A percentile compares a stretch with the other conserved stretches of the same genome.
phyloP scores from a whole-genome alignment of 2,797 vertebrate species.

The Sorex maritimensis region DNA sequence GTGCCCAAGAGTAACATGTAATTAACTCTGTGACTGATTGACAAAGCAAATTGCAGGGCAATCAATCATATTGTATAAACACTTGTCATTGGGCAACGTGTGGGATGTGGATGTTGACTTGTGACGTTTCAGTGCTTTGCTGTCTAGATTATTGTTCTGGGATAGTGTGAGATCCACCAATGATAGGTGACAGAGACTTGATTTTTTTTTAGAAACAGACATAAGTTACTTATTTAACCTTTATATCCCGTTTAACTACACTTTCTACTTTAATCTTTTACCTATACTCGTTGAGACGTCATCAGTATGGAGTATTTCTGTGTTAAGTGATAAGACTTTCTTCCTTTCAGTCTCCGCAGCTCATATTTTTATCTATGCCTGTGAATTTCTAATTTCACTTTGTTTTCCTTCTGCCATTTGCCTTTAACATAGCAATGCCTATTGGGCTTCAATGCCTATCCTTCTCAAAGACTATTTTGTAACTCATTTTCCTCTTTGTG shows the following conservation, averaged over 20 bases:
- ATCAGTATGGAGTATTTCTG: background rate
- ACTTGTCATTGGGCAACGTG: slow-evolving; percentile 43
- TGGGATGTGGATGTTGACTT: slow-evolving; percentile 70
- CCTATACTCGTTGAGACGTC: background rate
- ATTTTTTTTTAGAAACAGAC: background rate
- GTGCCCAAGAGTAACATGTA: slow-evolving; percentile 65
- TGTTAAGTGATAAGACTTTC: background rate
- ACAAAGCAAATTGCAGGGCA: slow-evolving; percentile 78
- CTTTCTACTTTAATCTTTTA: background rate
- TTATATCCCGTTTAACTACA: background rate
- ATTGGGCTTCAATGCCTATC: background rate
- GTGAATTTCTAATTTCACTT: background rate
- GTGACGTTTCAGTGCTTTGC: slow-evolving; percentile 55
- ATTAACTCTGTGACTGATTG: slow-evolving; percentile 82
- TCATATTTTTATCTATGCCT: background rate
- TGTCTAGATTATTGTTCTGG: slow-evolving; percentile 52
- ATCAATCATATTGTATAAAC: slow-evolving; percentile 82
- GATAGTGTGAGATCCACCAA: background rate
- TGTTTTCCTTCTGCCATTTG: background rate
- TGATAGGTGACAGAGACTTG: background rate
- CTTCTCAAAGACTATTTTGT: background rate
- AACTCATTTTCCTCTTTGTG: background rate
- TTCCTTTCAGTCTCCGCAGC: background rate
- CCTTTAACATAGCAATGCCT: background rate
- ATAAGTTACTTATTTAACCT: background rate